Base-by-base conservation (phyloP, 2,888 invertebrate species). In the Euzetes globulus region DNA sequence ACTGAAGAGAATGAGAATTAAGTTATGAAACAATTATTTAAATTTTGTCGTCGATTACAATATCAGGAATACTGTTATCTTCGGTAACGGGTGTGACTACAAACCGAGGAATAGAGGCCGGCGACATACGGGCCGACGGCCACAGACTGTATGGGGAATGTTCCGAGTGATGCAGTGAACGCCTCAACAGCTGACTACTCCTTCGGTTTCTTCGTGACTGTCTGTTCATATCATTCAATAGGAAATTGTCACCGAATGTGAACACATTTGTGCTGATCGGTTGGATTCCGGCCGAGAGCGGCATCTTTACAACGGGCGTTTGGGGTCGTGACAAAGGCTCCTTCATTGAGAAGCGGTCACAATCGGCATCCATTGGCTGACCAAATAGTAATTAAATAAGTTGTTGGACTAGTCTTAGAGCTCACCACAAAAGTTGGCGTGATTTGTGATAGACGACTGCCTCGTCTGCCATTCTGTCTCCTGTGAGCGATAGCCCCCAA, bases 141-240 rank as follows among this genome's bases (percentile, higher is more conserved):
- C 78, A 78, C 9, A 78, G 70, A 55, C 77, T 78, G 75, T 77
- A 77, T 41, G 77, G 78, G 11, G 72, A 74, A 60, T 75, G 77
- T 68, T 78, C 77, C 0, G 77, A 74, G 15, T 72, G 74, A n/a
- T 73, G 47, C 19, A 78, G 60, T 15, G 78, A 77, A 50, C 75
- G 76, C 19, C 77, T 52, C 25, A 78, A 33, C 13, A 77, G 25
- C 7, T 47, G 47, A 63, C 71, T 72, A 50, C 72, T 75, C 15
- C 45, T 37, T 45, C 72, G 37, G 6, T 52, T 27, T 25, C 73
- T 65, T 15, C 19, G n/a, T 1, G 68, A 19, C 41, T 13, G 19
- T 27, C 70, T 45, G 27, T 70, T 70, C 25, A 45, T 70, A 15
- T 47, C 47, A 47, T 47, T 47, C 9, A 65, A 15, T 1, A 15